Percentiles rank a stretch among this genome's conserved stretches.
These are phyloP conservation scores for Cercopithecus mona DNA, from an alignment of 2,113 vertebrate genomes.

Conservation along the genomic window DNA sequence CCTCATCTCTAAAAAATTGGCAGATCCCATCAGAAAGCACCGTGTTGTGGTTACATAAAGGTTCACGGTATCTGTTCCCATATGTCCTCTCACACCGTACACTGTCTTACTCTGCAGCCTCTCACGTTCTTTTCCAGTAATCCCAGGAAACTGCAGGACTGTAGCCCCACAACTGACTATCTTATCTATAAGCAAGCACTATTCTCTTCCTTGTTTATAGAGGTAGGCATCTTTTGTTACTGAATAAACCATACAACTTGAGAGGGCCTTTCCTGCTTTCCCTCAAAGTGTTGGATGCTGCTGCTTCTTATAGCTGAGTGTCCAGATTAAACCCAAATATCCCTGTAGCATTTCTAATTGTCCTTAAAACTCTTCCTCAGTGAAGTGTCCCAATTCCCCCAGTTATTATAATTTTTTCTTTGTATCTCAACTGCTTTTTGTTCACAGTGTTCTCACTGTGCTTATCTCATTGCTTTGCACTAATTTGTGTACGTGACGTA, in stretches of 20 bases:
- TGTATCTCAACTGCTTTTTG: not conserved
- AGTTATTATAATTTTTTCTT: not conserved
- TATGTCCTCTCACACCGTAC: not conserved
- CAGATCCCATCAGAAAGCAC: not conserved
- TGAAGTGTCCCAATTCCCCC: too few relatives aligned
- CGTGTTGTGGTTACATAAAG: rapidly evolving
- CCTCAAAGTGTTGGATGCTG: not conserved
- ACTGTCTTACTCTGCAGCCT: not conserved
- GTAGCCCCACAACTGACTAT: rapidly evolving
- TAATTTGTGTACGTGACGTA: not conserved
- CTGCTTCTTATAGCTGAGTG: not conserved
- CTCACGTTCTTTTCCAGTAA: not conserved
- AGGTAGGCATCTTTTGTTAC: not conserved
- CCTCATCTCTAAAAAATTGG: rapidly evolving
- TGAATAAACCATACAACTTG: not conserved
- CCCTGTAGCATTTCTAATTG: not conserved
- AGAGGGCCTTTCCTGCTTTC: not conserved
- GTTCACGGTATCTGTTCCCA: not conserved
- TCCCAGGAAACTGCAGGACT: not conserved
- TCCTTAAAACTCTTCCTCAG: not conserved
- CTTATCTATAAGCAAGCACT: not conserved
- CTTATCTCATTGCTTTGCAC: not conserved
- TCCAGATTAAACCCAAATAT: rapidly evolving
- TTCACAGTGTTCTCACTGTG: not conserved
- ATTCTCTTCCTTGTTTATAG: not conserved